Base-by-base conservation (phyloP, 2,888 invertebrate genomes). In the Tachina fera region DNA sequence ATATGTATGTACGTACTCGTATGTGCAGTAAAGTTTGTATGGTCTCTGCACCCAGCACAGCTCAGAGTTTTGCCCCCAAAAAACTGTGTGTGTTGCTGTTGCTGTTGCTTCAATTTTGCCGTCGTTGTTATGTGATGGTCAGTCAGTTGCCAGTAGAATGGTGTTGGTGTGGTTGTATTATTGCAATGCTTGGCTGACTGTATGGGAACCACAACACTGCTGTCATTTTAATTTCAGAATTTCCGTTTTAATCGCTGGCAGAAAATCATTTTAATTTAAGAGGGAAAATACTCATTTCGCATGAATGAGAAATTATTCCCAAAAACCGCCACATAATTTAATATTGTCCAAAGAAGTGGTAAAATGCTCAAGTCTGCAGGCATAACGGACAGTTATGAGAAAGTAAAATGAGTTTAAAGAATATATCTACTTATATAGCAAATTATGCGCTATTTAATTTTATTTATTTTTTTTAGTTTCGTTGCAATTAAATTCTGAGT, bases 171-270 rank as follows among this genome's bases (percentile, higher is more conserved):
- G 39, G 43, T 39, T 56, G 60, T 72, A 77, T 71, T 65, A 67
- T 85, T 77, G 80, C 71, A 70, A 76, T 81, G 84, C 75, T 78
- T 85, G 81, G 79, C 56, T 77, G 78, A 77, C 13, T 82, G 72
- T 72, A 82, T 86, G 82, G 74, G 85, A 86, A 86, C 85, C 82
- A 82, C 85, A 85, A 76, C 79, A 79, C 79, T 86, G 75, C 82
- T 83, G 86, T 86, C 86, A 86, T 86, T 86, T 83, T 83, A 86
- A 86, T 86, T 86, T 86, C 83, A 76, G 83, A 86, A 83, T 86
- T 83, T 83, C 86, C 86, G 86, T 79, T 86, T 86, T 83, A 83
- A 83, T 86, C 79, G 76, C 79, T 79, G 71, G 79, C 83, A 86
- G 79, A 79, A 83, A 83, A 86, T 86, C 72, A 83, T 72, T 86